Conservation (phyloP, 2,113 vertebrate species). For the Cyphomyrus discorhynchus region DNA sequence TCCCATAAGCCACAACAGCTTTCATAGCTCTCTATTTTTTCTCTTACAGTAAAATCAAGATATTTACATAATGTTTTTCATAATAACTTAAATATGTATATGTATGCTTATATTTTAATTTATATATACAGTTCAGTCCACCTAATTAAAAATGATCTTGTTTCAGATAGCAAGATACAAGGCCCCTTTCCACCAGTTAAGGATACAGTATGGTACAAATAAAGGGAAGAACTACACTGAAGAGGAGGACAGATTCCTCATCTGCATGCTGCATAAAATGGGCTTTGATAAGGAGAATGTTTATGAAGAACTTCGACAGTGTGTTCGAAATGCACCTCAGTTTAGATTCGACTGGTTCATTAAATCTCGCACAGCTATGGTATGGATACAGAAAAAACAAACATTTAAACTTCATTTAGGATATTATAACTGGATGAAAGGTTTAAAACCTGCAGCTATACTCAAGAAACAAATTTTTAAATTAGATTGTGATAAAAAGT, state of each 20-base stretch:
- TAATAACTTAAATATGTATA: neutral
- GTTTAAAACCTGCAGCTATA: neutral
- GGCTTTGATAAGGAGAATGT: constrained; percentile 84
- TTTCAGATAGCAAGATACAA: constrained; percentile 79
- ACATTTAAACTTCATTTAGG: neutral
- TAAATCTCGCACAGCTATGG: constrained; percentile 84
- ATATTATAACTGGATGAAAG: neutral
- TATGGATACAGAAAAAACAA: constrained; percentile 32
- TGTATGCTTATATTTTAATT: neutral
- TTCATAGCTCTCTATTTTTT: neutral
- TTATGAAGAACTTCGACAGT: constrained; percentile 80
- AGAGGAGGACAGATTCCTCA: constrained; percentile 80
- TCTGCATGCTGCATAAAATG: constrained; percentile 87
- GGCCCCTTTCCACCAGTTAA: constrained; percentile 79
- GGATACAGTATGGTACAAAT: constrained; percentile 82
- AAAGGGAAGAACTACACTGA: constrained; percentile 87
- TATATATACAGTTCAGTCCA: neutral
- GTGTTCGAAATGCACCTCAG: constrained; percentile 79
- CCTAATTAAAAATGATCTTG: neutral
- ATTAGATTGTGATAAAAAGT: neutral
- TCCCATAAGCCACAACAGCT: neutral
- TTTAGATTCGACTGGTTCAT: constrained; percentile 88
- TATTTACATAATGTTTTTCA: neutral
- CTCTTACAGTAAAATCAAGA: neutral
- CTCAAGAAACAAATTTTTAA: neutral